phyloP scores from a whole-genome alignment of 2,797 vertebrate genomes.

The Myotis findleyi region DNA sequence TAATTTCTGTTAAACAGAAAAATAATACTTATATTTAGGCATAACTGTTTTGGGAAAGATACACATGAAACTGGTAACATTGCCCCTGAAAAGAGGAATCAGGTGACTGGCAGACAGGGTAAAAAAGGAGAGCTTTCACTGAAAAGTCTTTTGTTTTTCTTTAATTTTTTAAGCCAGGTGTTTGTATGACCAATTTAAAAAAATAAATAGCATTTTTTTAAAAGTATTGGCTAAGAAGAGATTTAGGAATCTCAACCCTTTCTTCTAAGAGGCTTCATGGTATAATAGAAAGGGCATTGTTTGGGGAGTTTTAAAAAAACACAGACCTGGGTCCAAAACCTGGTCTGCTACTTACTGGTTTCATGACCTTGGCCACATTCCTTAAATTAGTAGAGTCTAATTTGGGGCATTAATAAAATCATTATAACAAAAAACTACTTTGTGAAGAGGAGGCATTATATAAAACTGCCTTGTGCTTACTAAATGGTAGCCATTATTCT shows the following conservation, averaged over 20 bases:
- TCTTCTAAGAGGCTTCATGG: slow-evolving; percentile 9
- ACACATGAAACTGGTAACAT: background rate
- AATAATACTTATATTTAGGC: slow-evolving; percentile 22
- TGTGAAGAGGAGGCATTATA: slow-evolving; percentile 53
- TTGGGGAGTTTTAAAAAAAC: background rate
- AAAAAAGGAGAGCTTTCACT: background rate
- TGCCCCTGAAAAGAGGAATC: background rate
- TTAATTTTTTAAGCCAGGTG: background rate
- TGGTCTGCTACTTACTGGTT: slow-evolving; percentile 37
- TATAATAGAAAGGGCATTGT: slow-evolving; percentile 36
- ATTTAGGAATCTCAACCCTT: slow-evolving; percentile 40
- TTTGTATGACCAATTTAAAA: slow-evolving; percentile 7
- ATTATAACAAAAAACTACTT: slow-evolving; percentile 61
- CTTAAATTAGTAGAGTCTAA: slow-evolving; percentile 47
- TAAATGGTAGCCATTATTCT: slow-evolving; percentile 63
- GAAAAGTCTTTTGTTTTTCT: background rate
- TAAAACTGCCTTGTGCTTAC: slow-evolving; percentile 46
- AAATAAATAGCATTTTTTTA: slow-evolving; percentile 6
- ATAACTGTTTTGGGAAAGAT: slow-evolving; percentile 2
- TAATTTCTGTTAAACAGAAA: slow-evolving; percentile 29
- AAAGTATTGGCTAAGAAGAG: slow-evolving; percentile 21
- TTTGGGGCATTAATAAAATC: slow-evolving; percentile 28
- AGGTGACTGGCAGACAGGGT: background rate
- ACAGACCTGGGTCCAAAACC: slow-evolving; percentile 12
- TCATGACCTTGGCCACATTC: slow-evolving; percentile 53